Base-by-base conservation (phyloP, 2,797 vertebrate species). In the Poecilia velifera region DNA sequence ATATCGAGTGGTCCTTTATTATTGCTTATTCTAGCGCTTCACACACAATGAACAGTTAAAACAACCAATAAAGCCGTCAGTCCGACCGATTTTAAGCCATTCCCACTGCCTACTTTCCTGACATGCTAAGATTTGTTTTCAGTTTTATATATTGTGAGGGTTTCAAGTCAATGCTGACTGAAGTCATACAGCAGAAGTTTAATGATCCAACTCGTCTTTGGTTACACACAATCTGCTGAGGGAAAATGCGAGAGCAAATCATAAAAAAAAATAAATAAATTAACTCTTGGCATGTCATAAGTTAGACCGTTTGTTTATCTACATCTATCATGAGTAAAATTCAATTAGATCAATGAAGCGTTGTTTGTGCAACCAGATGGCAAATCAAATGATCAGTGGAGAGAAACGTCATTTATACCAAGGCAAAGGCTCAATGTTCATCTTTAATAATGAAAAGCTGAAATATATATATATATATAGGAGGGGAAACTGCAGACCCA, bases 141-240 rank as follows among this genome's bases (percentile, higher is more conserved):
- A 28, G 68, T 45, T 45, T 71, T 71, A 71, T n/a, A 71, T 13
- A 45, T 71, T 43, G 13, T n/a, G 22, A 43, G 25, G 22, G 66
- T 70, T 45, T 71, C 22, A 28, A 8, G 12, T 28, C 8, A n/a
- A 6, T 14, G 22, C 66, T 10, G 41, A 71, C 39, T n/a, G 25
- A 70, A 43, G 22, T 41, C 22, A 13, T n/a, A 22, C 12, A 70
- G 12, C 25, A 43, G 64, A 68, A 41, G 22, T 43, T 70, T 43
- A 70, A 70, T 70, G 66, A 45, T 28, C 68, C 68, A 10, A 16
- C 41, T 45, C 2, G 25, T 71, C 68, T 71, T 71, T 71, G 68
- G 68, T 71, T 28, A 43, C 68, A 71, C 41, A 71, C 20, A 70
- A 70, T 70, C 66, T 43, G 39, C 41, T 28, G 68, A 28, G 41